Evolutionary conservation across 2,888 invertebrate genomes (phyloP).

Genomic region (Ophion slaviceki): DNA sequence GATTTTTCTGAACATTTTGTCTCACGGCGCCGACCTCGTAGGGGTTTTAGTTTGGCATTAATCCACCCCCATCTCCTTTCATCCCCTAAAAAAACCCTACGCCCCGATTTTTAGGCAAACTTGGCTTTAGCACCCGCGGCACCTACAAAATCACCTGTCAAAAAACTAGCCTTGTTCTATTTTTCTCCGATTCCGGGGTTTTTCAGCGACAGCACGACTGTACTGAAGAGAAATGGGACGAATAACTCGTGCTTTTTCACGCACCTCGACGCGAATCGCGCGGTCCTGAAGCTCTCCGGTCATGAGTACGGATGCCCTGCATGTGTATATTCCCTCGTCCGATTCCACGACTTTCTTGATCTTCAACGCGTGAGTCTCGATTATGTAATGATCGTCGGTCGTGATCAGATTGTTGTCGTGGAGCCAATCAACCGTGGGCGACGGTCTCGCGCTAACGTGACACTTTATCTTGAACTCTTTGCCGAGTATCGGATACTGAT

Average conservation of each 20-base stretch:
- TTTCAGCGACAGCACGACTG: no score
- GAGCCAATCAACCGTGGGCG: conserved; percentile 94
- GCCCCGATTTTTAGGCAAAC: no score
- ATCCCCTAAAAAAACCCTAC: no score
- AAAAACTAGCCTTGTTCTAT: no score
- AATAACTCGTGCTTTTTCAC: conserved; percentile 46
- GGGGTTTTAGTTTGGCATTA: no score
- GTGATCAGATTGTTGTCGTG: conserved; percentile 90
- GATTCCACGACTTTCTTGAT: conserved; percentile 91
- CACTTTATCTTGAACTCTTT: conserved; percentile 92
- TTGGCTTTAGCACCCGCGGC: no score
- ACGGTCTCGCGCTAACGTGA: conserved; percentile 93
- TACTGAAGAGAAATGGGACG: no score
- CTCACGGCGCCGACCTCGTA: no score
- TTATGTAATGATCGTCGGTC: conserved; percentile 89
- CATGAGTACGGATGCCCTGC: conserved; percentile 92
- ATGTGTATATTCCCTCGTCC: conserved; percentile 94
- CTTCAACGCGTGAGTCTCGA: conserved; percentile 90
- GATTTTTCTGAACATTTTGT: no score
- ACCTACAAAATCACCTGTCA: no score
- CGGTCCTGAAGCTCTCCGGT: conserved; percentile 92
- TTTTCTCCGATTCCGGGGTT: no score
- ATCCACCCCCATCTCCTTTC: no score
- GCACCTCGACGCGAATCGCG: conserved; percentile 91
- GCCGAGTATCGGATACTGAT: conserved; percentile 92